Evolutionary conservation across 2,888 invertebrate genomes (phyloP).

Genomic region (Ectobius pallidus): DNA sequence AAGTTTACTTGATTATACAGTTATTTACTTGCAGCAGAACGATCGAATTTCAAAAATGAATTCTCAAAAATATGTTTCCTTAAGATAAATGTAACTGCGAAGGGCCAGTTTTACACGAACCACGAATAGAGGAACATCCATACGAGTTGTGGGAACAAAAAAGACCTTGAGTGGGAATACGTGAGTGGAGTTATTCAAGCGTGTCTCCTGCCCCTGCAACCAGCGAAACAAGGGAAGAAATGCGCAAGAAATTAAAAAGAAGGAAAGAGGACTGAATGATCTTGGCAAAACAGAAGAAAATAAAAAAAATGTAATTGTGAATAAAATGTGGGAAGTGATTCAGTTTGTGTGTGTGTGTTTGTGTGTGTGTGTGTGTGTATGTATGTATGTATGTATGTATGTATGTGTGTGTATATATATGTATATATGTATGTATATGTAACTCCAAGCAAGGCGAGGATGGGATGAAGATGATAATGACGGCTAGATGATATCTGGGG

Average conservation of each 20-base stretch:
- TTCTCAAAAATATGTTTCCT: too few relatives aligned
- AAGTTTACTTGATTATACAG: too few relatives aligned
- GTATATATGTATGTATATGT: too few relatives aligned
- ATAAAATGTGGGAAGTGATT: not conserved
- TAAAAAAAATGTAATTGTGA: not conserved
- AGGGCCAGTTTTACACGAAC: not conserved
- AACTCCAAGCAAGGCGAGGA: not conserved
- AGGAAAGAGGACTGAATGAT: not conserved
- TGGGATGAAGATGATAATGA: too few relatives aligned
- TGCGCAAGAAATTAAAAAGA: not conserved
- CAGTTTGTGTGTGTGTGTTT: too few relatives aligned
- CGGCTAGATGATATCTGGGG: too few relatives aligned
- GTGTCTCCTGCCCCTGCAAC: conserved; percentile 11
- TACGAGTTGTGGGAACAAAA: not conserved
- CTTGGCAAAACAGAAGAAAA: not conserved
- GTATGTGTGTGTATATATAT: too few relatives aligned
- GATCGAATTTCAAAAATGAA: too few relatives aligned
- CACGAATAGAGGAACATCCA: conserved; percentile 1
- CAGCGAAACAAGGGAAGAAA: not conserved
- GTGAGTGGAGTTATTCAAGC: conserved; percentile 9
- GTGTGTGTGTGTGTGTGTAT: too few relatives aligned
- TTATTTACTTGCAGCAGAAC: too few relatives aligned
- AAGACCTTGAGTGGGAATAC: not conserved
- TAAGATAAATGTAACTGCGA: too few relatives aligned
- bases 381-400: too few relatives aligned